Conservation (phyloP, 1,140 invertebrate species). For the Tetraneura akinire region DNA sequence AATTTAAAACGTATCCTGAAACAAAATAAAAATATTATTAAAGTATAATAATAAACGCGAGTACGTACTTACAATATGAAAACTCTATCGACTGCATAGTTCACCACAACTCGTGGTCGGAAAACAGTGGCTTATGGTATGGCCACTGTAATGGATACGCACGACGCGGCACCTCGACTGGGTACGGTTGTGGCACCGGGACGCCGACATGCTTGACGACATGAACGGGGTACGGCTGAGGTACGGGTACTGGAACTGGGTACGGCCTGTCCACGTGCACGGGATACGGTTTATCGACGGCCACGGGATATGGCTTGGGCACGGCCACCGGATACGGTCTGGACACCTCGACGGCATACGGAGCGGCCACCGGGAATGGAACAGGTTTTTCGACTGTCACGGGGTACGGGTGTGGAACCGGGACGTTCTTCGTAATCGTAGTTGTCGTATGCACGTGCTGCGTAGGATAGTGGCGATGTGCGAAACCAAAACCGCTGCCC, state of each 20-base stretch:
- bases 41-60: too few relatives aligned
- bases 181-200: constrained; percentile 32
- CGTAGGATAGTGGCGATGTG: constrained; percentile 37
- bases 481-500: constrained; percentile 8
- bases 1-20: too few relatives aligned
- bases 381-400: constrained; percentile 55
- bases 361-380: constrained; percentile 54
- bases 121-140: constrained; percentile 17
- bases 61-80: neutral
- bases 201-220: constrained; percentile 50
- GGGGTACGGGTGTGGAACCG: constrained; percentile 54
- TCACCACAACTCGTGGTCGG: constrained; percentile 39
- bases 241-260: constrained; percentile 53
- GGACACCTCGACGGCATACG: constrained; percentile 55
- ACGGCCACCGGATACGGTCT: constrained; percentile 55
- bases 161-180: constrained; percentile 2
- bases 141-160: constrained; percentile 28
- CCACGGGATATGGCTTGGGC: constrained; percentile 54
- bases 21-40: too few relatives aligned
- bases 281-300: constrained; percentile 54
- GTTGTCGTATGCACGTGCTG: constrained; percentile 52
- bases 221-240: constrained; percentile 51
- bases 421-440: constrained; percentile 52
- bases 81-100: neutral
- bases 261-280: constrained; percentile 54